phyloP scores from a whole-genome alignment of 1,140 invertebrate species.

The Pseudomyrmex gracilis region DNA sequence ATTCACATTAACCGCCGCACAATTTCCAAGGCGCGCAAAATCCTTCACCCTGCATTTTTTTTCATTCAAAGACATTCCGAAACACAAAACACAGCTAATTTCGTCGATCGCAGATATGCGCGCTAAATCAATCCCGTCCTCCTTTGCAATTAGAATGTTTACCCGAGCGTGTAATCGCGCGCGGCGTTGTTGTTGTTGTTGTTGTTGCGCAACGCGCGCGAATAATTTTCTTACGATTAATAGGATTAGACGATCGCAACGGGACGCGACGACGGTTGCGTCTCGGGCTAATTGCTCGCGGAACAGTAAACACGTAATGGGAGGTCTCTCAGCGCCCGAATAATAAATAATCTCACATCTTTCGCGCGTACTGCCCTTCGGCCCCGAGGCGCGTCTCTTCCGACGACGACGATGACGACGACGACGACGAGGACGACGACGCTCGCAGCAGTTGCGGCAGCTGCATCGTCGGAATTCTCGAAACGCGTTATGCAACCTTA shows the following conservation, averaged over 20 bases:
- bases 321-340: conserved; percentile 55
- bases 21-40: no score
- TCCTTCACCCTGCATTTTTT: no score
- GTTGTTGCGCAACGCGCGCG: conserved; percentile 7
- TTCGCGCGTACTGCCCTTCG: conserved; percentile 16
- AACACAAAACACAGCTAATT: not conserved
- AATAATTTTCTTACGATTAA: conserved; percentile 69
- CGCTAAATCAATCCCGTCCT: conserved; percentile 8
- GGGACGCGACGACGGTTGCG: conserved; percentile 34
- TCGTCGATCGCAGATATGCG: not conserved
- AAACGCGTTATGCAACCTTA: conserved; percentile 66
- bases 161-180: conserved; percentile 25
- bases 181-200: not conserved
- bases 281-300: conserved; percentile 74
- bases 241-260: conserved; percentile 73
- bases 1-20: no score
- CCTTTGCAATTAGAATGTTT: conserved; percentile 38
- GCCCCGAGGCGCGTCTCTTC: not conserved
- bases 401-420: not conserved
- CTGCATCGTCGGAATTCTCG: conserved; percentile 60
- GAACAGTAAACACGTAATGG: conserved; percentile 69
- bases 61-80: no score
- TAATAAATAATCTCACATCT: conserved; percentile 71
- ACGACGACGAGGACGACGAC: conserved; percentile 1
- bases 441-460: not conserved